Conservation (phyloP, 92 coral and sea anemone species). For the Bergia sp. region DNA sequence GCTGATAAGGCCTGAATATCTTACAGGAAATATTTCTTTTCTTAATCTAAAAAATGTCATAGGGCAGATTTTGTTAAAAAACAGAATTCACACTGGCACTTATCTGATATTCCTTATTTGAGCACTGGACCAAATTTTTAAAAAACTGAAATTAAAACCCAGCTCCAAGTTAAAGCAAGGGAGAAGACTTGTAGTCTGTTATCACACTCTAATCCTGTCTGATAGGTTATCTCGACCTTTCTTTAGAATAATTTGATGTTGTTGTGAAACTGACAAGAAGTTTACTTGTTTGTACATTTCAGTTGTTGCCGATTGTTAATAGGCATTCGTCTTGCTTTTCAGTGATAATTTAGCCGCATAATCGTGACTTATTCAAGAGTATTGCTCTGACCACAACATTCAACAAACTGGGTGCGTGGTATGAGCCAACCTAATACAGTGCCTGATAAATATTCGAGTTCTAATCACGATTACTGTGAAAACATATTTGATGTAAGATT, state of each 20-base stretch:
- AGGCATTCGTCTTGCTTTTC: slow-evolving; percentile 10
- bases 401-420: neutral
- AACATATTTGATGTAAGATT: slow-evolving; percentile 43
- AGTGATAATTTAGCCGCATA: neutral
- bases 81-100: neutral
- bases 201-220: slow-evolving; percentile 47
- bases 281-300: slow-evolving; percentile 22
- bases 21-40: slow-evolving; percentile 12
- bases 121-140: neutral
- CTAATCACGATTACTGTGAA: slow-evolving; percentile 42
- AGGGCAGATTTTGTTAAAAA: neutral
- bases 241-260: slow-evolving; percentile 36
- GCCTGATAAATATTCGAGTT: slow-evolving; percentile 42
- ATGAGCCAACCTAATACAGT: neutral
- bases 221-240: slow-evolving; percentile 34
- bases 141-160: neutral
- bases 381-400: neutral
- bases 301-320: neutral
- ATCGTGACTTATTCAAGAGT: slow-evolving; percentile 8
- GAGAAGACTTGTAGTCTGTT: slow-evolving; percentile 28
- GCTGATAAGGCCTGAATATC: slow-evolving; percentile 2
- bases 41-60: neutral
- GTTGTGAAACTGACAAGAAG: slow-evolving; percentile 51
- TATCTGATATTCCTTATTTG: neutral
- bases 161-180: slow-evolving; percentile 2